phyloP scores from a whole-genome alignment of 2,113 vertebrate species.

The Saguinus imperator region DNA sequence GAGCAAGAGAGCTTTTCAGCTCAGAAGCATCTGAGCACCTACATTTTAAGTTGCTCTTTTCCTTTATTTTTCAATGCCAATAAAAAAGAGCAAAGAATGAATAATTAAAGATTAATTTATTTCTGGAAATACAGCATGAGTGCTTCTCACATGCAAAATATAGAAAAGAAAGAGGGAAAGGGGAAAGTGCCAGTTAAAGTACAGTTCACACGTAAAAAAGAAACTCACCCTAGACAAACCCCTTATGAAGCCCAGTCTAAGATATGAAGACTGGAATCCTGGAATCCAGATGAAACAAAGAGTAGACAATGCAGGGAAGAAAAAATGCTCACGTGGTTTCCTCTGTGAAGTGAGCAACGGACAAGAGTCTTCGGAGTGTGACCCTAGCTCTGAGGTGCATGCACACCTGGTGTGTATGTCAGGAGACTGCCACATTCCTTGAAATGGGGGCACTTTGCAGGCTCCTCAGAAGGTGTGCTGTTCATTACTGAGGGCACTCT shows the following conservation, averaged over 20 bases:
- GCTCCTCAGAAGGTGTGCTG: neutral
- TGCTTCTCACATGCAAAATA: neutral
- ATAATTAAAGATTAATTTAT: neutral
- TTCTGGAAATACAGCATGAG: neutral
- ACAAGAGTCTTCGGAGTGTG: neutral
- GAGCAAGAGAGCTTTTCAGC: neutral
- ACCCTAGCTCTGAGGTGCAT: no score
- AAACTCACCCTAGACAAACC: no score
- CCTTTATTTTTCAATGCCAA: neutral
- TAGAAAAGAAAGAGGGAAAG: neutral
- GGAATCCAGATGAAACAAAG: accelerated
- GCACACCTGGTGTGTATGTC: no score
- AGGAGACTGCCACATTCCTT: neutral
- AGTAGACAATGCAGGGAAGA: accelerated
- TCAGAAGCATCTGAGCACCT: neutral
- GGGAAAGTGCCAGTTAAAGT: accelerated
- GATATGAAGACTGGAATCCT: neutral
- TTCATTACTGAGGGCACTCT: accelerated
- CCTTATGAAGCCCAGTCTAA: accelerated
- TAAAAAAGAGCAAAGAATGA: neutral
- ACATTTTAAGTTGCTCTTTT: neutral
- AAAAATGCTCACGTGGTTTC: neutral
- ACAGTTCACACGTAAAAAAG: accelerated
- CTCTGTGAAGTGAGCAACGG: neutral
- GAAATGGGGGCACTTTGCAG: accelerated